Conservation (phyloP, 2,113 vertebrate genomes). For the Pelusios castaneus region DNA sequence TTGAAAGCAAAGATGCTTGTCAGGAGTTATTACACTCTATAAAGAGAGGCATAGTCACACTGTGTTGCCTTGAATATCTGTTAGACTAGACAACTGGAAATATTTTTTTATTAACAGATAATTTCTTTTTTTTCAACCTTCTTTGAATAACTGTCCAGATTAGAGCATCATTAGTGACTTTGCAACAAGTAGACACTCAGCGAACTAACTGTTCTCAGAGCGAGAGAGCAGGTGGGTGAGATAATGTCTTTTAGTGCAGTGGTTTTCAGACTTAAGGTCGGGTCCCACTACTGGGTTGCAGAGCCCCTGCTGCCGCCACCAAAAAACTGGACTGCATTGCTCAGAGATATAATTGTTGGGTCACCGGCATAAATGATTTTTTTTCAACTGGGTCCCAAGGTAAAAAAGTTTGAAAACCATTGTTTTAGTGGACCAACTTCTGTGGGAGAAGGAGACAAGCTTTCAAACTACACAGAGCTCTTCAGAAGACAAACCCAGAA, state of each 20-base stretch:
- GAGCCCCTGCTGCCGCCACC: too few species aligned
- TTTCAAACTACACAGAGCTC: neutral
- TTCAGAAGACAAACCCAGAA: neutral
- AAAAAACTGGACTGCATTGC: too few species aligned
- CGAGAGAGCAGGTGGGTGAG: neutral
- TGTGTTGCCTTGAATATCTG: neutral
- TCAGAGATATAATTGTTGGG: too few species aligned
- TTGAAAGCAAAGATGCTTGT: neutral
- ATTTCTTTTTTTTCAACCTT: neutral
- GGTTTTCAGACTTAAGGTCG: too few species aligned
- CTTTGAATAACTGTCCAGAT: neutral
- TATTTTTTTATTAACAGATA: neutral
- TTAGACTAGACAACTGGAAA: constrained; percentile 6
- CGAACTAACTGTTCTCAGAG: neutral
- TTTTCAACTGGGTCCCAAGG: too few species aligned
- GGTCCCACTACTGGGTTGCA: too few species aligned
- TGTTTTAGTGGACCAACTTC: neutral
- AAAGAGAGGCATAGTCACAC: neutral
- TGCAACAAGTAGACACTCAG: neutral
- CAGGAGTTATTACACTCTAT: neutral
- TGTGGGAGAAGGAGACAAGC: neutral
- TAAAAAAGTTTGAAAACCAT: too few species aligned
- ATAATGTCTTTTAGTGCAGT: too few species aligned
- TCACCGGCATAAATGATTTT: too few species aligned
- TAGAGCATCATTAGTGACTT: neutral